Conservation (phyloP, 1,140 invertebrate genomes). For the Subanguina moxae region DNA sequence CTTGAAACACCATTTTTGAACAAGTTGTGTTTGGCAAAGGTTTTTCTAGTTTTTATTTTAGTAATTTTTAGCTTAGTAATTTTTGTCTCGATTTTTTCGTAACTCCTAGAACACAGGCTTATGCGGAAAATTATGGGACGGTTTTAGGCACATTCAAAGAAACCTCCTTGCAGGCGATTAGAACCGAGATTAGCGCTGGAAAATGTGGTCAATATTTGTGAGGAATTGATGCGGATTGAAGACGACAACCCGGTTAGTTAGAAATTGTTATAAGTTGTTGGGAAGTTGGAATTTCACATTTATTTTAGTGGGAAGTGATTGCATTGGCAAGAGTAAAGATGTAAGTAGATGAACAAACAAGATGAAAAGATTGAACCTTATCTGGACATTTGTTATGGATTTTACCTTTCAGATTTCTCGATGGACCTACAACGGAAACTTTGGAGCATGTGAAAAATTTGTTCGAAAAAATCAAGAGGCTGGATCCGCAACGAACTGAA, state of each 20-base stretch:
- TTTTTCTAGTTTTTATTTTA: background rate
- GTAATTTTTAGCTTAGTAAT: constrained; percentile 4
- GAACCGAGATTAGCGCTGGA: constrained; percentile 19
- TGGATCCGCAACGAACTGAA: constrained; percentile 31
- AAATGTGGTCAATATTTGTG: constrained; percentile 29
- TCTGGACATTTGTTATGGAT: too few relatives aligned
- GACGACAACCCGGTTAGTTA: constrained; percentile 44
- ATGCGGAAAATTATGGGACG: too few relatives aligned
- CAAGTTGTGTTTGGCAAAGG: constrained; percentile 20
- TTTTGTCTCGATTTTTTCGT: background rate
- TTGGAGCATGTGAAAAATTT: constrained; percentile 14
- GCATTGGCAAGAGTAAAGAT: constrained; percentile 12
- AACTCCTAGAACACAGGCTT: too few relatives aligned
- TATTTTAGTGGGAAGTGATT: constrained; percentile 36
- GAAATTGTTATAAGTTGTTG: background rate
- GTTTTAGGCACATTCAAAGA: too few relatives aligned
- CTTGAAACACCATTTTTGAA: constrained; percentile 13
- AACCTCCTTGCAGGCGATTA: constrained; percentile 13
- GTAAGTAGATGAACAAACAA: too few relatives aligned
- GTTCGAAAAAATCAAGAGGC: constrained; percentile 23
- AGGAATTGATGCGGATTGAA: constrained; percentile 40
- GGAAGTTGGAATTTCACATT: background rate
- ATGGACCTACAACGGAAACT: constrained; percentile 30
- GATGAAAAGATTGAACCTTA: too few relatives aligned
- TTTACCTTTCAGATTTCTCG: background rate